These are phyloP conservation scores for Imbricaverruca yamaguchii DNA, from an alignment of 2,888 invertebrate genomes.

Conservation along the genomic window DNA sequence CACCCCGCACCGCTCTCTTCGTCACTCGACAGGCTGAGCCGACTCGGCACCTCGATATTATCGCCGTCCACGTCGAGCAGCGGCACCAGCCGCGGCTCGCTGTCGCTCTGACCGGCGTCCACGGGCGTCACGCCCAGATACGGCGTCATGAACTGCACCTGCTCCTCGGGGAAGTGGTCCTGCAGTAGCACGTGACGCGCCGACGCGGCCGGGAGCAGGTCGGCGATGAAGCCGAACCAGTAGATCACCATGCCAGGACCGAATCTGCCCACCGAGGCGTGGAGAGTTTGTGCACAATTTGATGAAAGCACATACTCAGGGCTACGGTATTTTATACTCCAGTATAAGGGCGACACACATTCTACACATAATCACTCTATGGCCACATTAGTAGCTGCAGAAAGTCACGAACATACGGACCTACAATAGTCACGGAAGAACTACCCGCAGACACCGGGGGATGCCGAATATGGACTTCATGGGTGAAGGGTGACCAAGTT, in stretches of 20 bases:
- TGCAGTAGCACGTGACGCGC: constrained; percentile 17
- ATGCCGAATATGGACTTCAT: too few species aligned
- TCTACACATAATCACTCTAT: too few species aligned
- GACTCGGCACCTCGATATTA: neutral
- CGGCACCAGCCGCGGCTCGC: neutral
- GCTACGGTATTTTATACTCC: too few species aligned
- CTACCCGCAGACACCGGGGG: too few species aligned
- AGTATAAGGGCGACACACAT: too few species aligned
- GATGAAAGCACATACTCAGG: too few species aligned
- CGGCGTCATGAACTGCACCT: neutral
- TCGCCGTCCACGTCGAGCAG: neutral
- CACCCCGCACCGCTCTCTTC: neutral
- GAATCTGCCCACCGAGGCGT: constrained; percentile 51
- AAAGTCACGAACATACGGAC: too few species aligned
- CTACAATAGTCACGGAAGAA: too few species aligned
- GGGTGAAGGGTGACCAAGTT: too few species aligned
- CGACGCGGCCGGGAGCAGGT: constrained; percentile 35
- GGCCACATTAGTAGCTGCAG: too few species aligned
- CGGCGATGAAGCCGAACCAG: constrained; percentile 73
- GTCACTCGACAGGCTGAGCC: neutral
- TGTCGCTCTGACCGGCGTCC: neutral
- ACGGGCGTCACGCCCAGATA: neutral
- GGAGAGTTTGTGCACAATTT: too few species aligned
- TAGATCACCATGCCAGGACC: constrained; percentile 90
- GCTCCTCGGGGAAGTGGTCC: constrained; percentile 1